These are phyloP conservation scores for Eilema caniola DNA, from an alignment of 2,888 invertebrate genomes.

Conservation along the genomic window DNA sequence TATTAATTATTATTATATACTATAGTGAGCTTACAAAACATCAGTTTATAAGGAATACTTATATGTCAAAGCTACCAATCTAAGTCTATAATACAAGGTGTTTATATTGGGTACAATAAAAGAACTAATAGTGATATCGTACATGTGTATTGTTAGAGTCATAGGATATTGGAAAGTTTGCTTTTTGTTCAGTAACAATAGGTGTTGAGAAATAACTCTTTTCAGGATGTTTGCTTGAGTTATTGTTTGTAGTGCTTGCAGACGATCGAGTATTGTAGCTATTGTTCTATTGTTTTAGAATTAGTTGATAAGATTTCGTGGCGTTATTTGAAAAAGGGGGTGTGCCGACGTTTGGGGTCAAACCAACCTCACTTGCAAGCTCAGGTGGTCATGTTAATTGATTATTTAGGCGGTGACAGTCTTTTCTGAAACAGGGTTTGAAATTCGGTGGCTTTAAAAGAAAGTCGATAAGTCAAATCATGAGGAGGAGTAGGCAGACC, in stretches of 20 bases:
- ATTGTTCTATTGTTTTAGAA: neutral
- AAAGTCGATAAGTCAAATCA: too few relatives aligned
- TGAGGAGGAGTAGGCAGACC: too few relatives aligned
- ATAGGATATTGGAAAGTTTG: constrained; percentile 10
- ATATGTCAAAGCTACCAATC: neutral
- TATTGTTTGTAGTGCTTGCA: constrained; percentile 9
- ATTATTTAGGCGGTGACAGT: too few relatives aligned
- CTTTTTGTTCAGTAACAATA: constrained; percentile 1
- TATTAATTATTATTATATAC: too few relatives aligned
- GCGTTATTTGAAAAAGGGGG: too few relatives aligned
- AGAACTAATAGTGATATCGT: neutral
- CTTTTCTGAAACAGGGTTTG: too few relatives aligned
- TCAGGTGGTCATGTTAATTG: too few relatives aligned
- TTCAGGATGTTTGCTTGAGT: constrained; percentile 1
- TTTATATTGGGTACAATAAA: constrained; percentile 18
- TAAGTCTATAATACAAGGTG: constrained; percentile 6
- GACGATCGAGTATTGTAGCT: neutral
- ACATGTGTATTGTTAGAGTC: constrained; percentile 10
- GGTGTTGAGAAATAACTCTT: constrained; percentile 10
- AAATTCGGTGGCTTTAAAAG: too few relatives aligned
- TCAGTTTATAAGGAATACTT: neutral
- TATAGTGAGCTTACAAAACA: too few relatives aligned
- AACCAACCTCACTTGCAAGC: too few relatives aligned
- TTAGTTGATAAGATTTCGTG: too few relatives aligned
- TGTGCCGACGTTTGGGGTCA: too few relatives aligned